Evolutionary conservation across 2,797 vertebrate genomes (phyloP).

Genomic region (Lagocephalus sceleratus): DNA sequence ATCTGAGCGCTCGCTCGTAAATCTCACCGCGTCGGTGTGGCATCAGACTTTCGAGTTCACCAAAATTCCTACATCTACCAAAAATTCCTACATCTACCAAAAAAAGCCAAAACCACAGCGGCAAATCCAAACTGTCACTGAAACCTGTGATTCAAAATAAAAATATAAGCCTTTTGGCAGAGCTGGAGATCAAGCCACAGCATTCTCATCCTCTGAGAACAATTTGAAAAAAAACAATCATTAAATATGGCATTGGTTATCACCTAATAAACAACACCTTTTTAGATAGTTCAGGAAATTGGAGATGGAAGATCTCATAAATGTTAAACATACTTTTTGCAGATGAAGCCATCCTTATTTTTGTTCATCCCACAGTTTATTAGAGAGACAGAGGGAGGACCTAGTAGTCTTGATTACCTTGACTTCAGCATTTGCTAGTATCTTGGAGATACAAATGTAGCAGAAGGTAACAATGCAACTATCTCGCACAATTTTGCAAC

Average conservation of each 20-base stretch:
- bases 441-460: too few relatives aligned
- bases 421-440: too few relatives aligned
- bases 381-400: not conserved
- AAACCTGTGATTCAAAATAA: not conserved
- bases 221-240: too few relatives aligned
- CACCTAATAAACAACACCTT: not conserved
- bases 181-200: not conserved
- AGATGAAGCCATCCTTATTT: too few relatives aligned
- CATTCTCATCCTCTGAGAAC: not conserved
- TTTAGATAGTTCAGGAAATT: not conserved
- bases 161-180: not conserved
- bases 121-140: too few relatives aligned
- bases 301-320: not conserved
- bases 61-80: too few relatives aligned
- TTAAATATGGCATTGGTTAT: not conserved
- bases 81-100: too few relatives aligned
- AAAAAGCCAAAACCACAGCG: too few relatives aligned
- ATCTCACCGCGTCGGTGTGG: slow-evolving; percentile 19
- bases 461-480: too few relatives aligned
- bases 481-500: too few relatives aligned
- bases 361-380: too few relatives aligned
- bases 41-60: not conserved
- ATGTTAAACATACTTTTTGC: not conserved
- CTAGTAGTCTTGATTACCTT: too few relatives aligned
- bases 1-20: slow-evolving; percentile 34